These are phyloP conservation scores for Lapara coniferarum DNA, from an alignment of 2,888 invertebrate genomes.

Conservation along the genomic window DNA sequence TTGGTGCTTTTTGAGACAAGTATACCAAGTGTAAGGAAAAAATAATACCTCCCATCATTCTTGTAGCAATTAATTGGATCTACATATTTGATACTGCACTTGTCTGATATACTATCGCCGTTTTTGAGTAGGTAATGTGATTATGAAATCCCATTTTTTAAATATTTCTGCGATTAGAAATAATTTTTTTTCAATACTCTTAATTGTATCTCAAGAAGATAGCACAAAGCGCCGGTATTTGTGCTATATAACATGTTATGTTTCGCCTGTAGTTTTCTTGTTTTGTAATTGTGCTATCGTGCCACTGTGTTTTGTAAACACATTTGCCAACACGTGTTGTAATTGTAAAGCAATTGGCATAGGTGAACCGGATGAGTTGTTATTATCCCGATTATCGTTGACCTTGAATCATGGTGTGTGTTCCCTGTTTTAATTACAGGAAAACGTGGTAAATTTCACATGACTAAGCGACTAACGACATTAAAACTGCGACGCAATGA, in stretches of 20 bases:
- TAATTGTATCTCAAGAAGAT: background rate
- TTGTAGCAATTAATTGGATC: no score
- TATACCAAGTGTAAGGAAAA: no score
- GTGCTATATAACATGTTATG: conserved; percentile 2
- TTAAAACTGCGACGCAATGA: background rate
- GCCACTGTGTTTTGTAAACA: conserved; percentile 15
- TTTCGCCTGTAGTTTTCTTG: conserved; percentile 13
- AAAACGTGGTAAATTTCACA: conserved; percentile 6
- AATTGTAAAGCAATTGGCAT: conserved; percentile 28
- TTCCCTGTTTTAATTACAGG: conserved; percentile 9
- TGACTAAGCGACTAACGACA: background rate
- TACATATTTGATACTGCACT: no score
- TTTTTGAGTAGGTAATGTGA: no score
- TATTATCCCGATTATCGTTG: conserved; percentile 32
- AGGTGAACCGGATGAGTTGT: conserved; percentile 32
- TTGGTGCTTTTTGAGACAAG: no score
- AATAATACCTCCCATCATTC: no score
- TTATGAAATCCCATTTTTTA: no score
- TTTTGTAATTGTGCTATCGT: conserved; percentile 16
- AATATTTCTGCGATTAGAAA: background rate
- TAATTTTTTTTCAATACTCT: background rate
- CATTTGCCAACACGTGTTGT: conserved; percentile 28
- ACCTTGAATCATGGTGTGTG: background rate
- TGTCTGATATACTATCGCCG: no score
- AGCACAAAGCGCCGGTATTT: background rate